Evolutionary conservation across 1,140 invertebrate species (phyloP), one percentile per base, ranked within the genome.

Genomic region (Rhopalosiphum padi): DNA sequence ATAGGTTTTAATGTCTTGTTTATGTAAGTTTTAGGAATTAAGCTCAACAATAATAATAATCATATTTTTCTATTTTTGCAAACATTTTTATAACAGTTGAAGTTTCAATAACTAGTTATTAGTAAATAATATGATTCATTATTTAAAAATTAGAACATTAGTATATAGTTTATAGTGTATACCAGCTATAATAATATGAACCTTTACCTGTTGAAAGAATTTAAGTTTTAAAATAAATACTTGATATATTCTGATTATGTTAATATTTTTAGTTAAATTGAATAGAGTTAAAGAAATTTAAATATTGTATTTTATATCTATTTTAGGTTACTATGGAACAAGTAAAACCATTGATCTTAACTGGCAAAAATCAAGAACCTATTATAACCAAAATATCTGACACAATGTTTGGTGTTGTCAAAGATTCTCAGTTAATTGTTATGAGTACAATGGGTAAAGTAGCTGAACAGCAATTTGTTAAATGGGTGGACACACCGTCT

Each of bases 351-450:
- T 51, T 99, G 37, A 99, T 99, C 95, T 97, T 98, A 3, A 98
- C 97, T 7, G 98, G 97, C 85, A 97, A 97, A 95, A 97, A 97
- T 86, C 96, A 97, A 46, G 98, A 99, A 95, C 98, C 99, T 18
- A 96, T 97, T 93, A 96, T 99, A 94, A 96, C 97, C 4, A 97
- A 97, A 95, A 95, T 98, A 94, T 96, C 97, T 21, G 96, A 97
- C 94, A 96, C 96, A 91, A 96, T 96, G 23, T 97, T 98, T 95
- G 97, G 97, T 37, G 95, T 98, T 30, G 97, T 97, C 30, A 96
- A 97, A 95, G 98, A 99, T 95, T 97, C 97, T n/a, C 97, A 98
- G 94, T 97, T 97, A 1, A 97, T 98, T 94, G 96, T 98, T 46
- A 97, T 98, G 94, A 97, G 98, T 95, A 96, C 96, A 3, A 96